Evolutionary conservation across 2,113 vertebrate species (phyloP).

Genomic region (Typhlomys cinereus): DNA sequence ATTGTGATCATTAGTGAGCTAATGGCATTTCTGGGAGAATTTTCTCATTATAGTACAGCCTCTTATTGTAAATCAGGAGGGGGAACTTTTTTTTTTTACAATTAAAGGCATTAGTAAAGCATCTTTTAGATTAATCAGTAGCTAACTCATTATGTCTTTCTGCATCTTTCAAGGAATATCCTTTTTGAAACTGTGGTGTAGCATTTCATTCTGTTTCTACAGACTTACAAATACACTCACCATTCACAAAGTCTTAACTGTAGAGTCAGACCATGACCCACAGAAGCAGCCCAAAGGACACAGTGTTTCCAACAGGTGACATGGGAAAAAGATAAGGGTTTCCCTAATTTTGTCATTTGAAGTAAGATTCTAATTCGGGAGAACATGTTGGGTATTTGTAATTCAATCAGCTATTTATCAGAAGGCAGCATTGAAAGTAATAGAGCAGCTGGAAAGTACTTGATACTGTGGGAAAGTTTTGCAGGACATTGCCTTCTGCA

Average conservation of each 20-base stretch:
- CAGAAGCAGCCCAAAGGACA: conserved; percentile 6
- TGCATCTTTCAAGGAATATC: not conserved
- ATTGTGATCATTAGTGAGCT: not conserved
- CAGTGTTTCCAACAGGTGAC: not conserved
- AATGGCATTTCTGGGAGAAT: not conserved
- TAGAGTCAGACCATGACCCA: not conserved
- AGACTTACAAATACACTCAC: not conserved
- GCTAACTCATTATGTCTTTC: conserved; percentile 4
- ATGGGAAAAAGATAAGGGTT: conserved; percentile 16
- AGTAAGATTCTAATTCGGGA: not conserved
- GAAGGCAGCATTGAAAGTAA: not conserved
- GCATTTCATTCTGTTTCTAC: not conserved
- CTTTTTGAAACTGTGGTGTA: conserved; percentile 14
- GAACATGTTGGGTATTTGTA: not conserved
- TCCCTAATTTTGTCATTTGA: not conserved
- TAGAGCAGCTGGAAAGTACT: not conserved
- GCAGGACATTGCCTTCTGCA: not conserved
- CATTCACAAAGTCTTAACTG: not conserved
- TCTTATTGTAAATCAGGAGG: not conserved
- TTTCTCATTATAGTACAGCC: not conserved
- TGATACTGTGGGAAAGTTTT: not conserved
- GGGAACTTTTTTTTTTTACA: not conserved
- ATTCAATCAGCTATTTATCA: not conserved
- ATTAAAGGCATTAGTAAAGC: not conserved
- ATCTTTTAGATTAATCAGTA: conserved; percentile 10